phyloP scores from a whole-genome alignment of 2,888 invertebrate species.

The Pandemis corylana region DNA sequence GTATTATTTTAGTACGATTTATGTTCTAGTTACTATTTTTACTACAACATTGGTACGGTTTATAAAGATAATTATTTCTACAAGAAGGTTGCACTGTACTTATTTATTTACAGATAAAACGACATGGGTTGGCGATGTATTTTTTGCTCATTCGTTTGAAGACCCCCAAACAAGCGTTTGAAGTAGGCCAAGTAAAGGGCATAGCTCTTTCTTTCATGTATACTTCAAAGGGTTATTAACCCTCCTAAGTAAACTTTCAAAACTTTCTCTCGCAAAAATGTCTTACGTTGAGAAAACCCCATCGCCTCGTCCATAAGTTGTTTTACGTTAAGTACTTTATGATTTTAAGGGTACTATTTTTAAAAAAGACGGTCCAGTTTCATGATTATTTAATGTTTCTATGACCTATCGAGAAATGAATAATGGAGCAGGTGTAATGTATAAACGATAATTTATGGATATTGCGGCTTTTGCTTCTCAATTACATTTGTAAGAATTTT shows the following conservation, averaged over 20 bases:
- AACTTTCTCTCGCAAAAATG: constrained; percentile 26
- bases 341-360: constrained; percentile 1
- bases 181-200: constrained; percentile 2
- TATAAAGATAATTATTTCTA: no score
- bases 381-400: constrained; percentile 9
- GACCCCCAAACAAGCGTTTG: neutral
- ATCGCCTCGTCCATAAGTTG: constrained; percentile 21
- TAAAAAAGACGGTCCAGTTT: neutral
- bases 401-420: neutral
- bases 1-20: no score
- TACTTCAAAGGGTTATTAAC: constrained; percentile 23
- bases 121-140: neutral
- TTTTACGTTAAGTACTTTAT: constrained; percentile 17
- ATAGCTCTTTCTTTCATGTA: constrained; percentile 15
- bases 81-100: no score
- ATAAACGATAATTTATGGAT: neutral
- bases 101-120: neutral
- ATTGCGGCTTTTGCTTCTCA: neutral
- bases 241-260: constrained; percentile 24
- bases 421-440: constrained; percentile 1
- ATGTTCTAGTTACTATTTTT: no score
- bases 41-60: no score
- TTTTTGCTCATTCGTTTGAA: constrained; percentile 3
- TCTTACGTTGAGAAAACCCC: constrained; percentile 18
- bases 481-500: neutral